Percentiles rank a stretch among this genome's conserved stretches.
phyloP scores from a whole-genome alignment of 1,140 invertebrate species.

The Heterodera carotae region DNA sequence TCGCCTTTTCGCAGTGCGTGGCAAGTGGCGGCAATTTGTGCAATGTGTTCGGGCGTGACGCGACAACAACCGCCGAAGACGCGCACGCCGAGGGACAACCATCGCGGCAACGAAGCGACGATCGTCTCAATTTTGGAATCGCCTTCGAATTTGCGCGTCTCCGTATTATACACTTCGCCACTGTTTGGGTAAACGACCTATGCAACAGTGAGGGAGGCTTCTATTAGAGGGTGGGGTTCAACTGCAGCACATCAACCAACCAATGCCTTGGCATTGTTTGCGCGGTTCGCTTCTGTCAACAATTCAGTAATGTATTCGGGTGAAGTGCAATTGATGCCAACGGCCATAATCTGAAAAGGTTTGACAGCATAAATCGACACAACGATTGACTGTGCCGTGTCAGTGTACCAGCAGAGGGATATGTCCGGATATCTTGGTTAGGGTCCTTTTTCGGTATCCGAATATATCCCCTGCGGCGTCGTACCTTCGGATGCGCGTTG shows the following conservation, averaged over 20 bases:
- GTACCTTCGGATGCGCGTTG: slow-evolving; percentile 68
- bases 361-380: too few relatives aligned
- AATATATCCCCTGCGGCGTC: too few relatives aligned
- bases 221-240: slow-evolving; percentile 24
- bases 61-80: slow-evolving; percentile 50
- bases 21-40: slow-evolving; percentile 35
- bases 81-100: slow-evolving; percentile 37
- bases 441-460: too few relatives aligned
- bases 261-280: slow-evolving; percentile 53
- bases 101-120: slow-evolving; percentile 34
- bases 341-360: slow-evolving; percentile 73
- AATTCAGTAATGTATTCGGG: slow-evolving; percentile 71
- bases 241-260: background rate
- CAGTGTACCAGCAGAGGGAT: too few relatives aligned
- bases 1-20: slow-evolving; percentile 10
- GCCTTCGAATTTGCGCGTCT: slow-evolving; percentile 47
- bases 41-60: slow-evolving; percentile 34
- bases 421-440: too few relatives aligned
- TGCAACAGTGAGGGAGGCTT: too few relatives aligned
- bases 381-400: too few relatives aligned
- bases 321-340: slow-evolving; percentile 83
- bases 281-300: slow-evolving; percentile 68
- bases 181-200: slow-evolving; percentile 77
- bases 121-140: slow-evolving; percentile 23
- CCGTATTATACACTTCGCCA: slow-evolving; percentile 71